Conservation (phyloP, 2,113 vertebrate genomes). For the Leucoraja erinaceus region DNA sequence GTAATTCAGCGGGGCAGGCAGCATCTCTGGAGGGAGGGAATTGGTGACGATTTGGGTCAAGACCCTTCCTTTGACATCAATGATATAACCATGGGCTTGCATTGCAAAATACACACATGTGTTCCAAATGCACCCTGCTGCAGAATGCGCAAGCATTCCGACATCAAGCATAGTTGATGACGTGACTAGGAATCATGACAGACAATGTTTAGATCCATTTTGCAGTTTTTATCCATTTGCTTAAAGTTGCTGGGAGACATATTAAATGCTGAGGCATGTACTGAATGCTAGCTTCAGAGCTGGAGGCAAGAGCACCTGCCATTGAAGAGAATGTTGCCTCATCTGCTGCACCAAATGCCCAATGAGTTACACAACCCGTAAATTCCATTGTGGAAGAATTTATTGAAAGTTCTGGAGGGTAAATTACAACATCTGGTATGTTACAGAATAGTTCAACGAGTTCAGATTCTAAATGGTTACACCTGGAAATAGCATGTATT, state of each 20-base stretch:
- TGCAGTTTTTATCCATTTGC: not conserved
- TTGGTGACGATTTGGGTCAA: too few species aligned
- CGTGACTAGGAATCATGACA: not conserved
- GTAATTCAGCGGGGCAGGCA: too few species aligned
- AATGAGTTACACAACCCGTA: not conserved
- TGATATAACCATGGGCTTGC: not conserved
- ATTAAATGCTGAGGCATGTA: not conserved
- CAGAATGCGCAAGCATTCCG: not conserved
- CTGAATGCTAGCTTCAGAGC: not conserved
- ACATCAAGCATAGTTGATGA: not conserved
- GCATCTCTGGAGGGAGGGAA: too few species aligned
- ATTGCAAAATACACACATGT: not conserved
- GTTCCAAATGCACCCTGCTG: not conserved
- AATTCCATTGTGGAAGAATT: not conserved
- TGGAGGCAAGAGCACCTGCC: not conserved
- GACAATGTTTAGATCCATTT: not conserved
- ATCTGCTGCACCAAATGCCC: not conserved
- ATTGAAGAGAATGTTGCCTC: not conserved
- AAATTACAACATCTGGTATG: not conserved
- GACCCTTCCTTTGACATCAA: too few species aligned
- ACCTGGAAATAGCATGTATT: not conserved
- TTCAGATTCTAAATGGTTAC: conserved; percentile 3
- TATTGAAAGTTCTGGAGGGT: not conserved
- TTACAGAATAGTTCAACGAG: not conserved
- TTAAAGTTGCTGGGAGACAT: not conserved